These are phyloP conservation scores for Stichodactyla mertensii DNA, from an alignment of 64 coral and sea anemone genomes.

Conservation along the genomic window DNA sequence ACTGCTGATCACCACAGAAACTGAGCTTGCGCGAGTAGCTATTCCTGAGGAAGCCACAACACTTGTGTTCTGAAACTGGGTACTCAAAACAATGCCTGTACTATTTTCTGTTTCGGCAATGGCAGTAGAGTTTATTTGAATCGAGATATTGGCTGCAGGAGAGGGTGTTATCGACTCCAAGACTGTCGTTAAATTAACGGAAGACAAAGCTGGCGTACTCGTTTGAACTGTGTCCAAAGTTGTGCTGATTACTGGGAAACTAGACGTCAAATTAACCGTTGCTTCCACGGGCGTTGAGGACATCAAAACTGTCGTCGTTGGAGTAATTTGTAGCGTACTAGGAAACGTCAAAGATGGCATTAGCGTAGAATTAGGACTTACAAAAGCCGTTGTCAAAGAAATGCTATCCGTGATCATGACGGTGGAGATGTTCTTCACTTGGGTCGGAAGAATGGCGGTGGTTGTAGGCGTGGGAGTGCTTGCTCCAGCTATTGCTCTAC, in stretches of 20 bases:
- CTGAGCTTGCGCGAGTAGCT: background rate
- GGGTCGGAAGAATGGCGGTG: conserved; percentile 46
- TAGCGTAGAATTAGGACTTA: background rate
- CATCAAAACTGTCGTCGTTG: background rate
- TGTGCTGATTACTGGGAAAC: background rate
- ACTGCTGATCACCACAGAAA: too few relatives aligned
- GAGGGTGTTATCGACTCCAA: background rate
- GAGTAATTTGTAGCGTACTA: background rate
- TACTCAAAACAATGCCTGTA: background rate
- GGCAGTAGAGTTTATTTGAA: background rate
- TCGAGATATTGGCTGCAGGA: background rate
- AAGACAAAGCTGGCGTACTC: background rate
- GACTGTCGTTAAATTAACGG: background rate
- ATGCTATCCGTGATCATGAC: conserved; percentile 23
- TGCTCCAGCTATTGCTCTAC: conserved; percentile 37
- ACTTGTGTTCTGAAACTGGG: background rate
- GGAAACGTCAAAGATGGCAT: background rate
- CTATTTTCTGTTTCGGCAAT: background rate
- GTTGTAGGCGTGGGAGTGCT: conserved; percentile 64
- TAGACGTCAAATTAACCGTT: background rate
- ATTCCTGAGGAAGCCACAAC: background rate
- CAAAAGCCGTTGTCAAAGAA: background rate
- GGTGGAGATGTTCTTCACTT: conserved; percentile 32
- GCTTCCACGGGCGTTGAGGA: background rate
- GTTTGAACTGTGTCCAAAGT: background rate